Conservation (phyloP, 2,888 invertebrate genomes). For the Entomobrya multifasciata region DNA sequence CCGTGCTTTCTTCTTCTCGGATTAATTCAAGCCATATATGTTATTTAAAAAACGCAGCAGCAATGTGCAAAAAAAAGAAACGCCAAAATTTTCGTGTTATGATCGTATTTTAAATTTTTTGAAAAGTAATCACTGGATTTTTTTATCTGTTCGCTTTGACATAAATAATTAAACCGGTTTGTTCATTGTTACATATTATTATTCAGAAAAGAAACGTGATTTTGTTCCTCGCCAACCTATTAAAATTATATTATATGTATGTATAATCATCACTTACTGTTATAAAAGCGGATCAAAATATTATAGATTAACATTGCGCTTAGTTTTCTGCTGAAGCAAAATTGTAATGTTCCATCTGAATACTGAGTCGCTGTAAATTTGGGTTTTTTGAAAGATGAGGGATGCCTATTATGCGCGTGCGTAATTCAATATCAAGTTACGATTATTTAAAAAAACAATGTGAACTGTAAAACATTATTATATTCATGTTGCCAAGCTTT, state of each 20-base stretch:
- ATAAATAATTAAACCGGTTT: background rate
- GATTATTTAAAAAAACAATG: constrained; percentile 38
- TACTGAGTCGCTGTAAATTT: background rate
- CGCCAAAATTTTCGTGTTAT: constrained; percentile 31
- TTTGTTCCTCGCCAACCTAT: background rate
- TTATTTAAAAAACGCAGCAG: constrained; percentile 46
- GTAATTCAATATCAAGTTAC: constrained; percentile 14
- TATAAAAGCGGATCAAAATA: constrained; percentile 50
- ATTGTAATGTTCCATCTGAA: constrained; percentile 10
- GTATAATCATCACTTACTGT: background rate
- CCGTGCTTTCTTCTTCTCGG: constrained; percentile 67
- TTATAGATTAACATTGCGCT: constrained; percentile 51
- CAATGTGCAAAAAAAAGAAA: constrained; percentile 7
- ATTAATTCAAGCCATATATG: constrained; percentile 52
- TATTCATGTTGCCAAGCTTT: constrained; percentile 69
- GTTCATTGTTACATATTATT: background rate
- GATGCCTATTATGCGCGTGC: background rate
- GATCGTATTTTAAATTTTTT: constrained; percentile 20
- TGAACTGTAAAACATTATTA: constrained; percentile 39
- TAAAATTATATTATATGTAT: too few species aligned
- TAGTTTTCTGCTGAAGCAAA: constrained; percentile 16
- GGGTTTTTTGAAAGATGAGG: constrained; percentile 14
- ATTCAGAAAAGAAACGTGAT: background rate
- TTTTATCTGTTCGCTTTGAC: constrained; percentile 1
- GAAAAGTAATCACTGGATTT: too few species aligned